These are phyloP conservation scores for Caranx melampygus DNA, from an alignment of 2,113 vertebrate species.

Conservation along the genomic window DNA sequence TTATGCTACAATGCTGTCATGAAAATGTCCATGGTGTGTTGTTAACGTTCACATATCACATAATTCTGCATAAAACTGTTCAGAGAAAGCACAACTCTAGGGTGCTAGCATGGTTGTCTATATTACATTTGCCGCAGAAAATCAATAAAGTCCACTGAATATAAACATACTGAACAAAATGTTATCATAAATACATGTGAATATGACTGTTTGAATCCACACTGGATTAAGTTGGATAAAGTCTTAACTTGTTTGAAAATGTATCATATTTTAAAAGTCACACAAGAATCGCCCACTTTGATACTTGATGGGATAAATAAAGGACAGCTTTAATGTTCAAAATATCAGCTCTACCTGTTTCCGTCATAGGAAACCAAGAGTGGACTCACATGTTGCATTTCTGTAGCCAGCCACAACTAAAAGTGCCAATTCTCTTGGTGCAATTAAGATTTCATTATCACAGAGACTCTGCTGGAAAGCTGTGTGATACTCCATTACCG, in stretches of 20 bases:
- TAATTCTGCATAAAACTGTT: conserved; percentile 63
- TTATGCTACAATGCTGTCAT: conserved; percentile 69
- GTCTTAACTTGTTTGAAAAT: no score
- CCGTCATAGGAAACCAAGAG: no score
- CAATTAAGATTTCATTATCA: conserved; percentile 1
- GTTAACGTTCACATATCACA: conserved; percentile 65
- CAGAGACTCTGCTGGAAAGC: no score
- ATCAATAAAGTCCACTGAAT: conserved; percentile 1
- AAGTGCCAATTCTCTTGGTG: not conserved
- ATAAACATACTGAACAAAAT: not conserved
- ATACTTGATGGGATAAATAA: not conserved
- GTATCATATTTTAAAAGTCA: not conserved
- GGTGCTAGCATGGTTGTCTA: conserved; percentile 7
- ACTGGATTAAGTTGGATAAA: not conserved
- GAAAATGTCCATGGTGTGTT: conserved; percentile 68
- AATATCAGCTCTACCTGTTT: no score
- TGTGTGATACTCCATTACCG: no score
- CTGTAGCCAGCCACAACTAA: not conserved
- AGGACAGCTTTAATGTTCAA: not conserved
- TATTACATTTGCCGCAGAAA: conserved; percentile 18
- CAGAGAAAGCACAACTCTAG: conserved; percentile 25
- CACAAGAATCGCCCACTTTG: not conserved
- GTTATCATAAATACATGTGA: not conserved
- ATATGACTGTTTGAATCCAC: not conserved
- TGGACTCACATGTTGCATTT: no score